phyloP scores from a whole-genome alignment of 2,797 vertebrate species.

The Platyrinchus mystaceus region DNA sequence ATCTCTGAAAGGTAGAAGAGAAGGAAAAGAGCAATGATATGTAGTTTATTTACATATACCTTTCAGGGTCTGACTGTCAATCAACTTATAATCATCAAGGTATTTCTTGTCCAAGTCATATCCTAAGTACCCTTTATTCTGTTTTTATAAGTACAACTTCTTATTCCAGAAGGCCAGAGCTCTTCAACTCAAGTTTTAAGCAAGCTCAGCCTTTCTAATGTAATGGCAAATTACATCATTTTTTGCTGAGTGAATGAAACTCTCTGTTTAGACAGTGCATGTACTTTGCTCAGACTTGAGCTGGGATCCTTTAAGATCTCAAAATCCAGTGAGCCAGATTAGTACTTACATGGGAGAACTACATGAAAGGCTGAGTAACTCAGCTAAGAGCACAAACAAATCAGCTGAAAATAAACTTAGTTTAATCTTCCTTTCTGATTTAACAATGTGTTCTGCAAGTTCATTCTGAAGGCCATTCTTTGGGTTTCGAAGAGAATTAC shows the following conservation, averaged over 20 bases:
- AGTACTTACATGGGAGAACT: conserved; percentile 15
- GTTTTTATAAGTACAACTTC: neutral
- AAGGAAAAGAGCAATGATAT: neutral
- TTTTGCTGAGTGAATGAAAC: neutral
- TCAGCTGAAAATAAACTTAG: conserved; percentile 23
- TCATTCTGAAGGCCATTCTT: neutral
- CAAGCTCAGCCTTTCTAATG: neutral
- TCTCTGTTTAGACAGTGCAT: neutral
- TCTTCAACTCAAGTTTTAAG: conserved; percentile 7
- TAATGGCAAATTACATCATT: neutral
- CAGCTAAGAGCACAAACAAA: conserved; percentile 18
- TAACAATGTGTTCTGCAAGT: neutral
- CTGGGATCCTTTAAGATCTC: conserved; percentile 26
- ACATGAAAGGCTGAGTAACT: neutral
- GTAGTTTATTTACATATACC: neutral
- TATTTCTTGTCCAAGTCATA: neutral
- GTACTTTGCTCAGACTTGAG: conserved; percentile 3
- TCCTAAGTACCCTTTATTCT: neutral
- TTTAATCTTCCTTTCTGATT: neutral
- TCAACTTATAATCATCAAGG: neutral
- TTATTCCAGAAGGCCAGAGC: neutral
- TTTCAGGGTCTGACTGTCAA: neutral
- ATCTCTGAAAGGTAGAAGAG: neutral
- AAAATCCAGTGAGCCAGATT: neutral
- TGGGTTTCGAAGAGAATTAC: neutral